A percentile compares a stretch with the other conserved stretches of the same genome.
phyloP scores from a whole-genome alignment of 1,140 invertebrate genomes.

The Limonius californicus region DNA sequence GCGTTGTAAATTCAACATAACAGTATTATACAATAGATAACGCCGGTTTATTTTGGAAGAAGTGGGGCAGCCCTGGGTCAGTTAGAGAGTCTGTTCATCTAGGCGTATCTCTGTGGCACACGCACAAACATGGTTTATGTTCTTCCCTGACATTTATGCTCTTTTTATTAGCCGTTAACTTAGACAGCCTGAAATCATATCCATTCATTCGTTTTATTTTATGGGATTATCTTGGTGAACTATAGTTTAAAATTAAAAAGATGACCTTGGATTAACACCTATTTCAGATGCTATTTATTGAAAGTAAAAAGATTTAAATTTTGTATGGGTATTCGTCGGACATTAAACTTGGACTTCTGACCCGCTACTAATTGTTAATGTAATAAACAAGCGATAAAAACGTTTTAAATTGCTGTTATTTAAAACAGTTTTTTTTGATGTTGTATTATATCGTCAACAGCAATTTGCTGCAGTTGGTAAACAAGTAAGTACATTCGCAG shows the following conservation, averaged over 20 bases:
- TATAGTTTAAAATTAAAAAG: neutral
- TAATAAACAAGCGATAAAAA: neutral
- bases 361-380: neutral
- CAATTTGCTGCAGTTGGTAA: no score
- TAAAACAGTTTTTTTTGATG: neutral
- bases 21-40: neutral
- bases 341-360: neutral
- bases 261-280: neutral
- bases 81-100: slow-evolving; percentile 4
- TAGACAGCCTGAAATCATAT: slow-evolving; percentile 33
- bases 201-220: slow-evolving; percentile 17
- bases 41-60: neutral
- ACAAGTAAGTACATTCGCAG: no score
- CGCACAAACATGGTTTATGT: slow-evolving; percentile 39
- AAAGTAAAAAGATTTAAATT: neutral
- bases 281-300: neutral
- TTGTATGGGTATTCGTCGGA: neutral
- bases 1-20: no score
- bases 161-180: slow-evolving; percentile 42
- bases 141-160: slow-evolving; percentile 37
- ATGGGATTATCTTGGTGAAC: slow-evolving; percentile 6
- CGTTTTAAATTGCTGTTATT: neutral
- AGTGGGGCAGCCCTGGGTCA: neutral
- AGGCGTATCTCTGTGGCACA: slow-evolving; percentile 36
- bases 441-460: neutral